These are phyloP conservation scores for Indicator indicator DNA, from an alignment of 2,113 vertebrate genomes.

Conservation along the genomic window DNA sequence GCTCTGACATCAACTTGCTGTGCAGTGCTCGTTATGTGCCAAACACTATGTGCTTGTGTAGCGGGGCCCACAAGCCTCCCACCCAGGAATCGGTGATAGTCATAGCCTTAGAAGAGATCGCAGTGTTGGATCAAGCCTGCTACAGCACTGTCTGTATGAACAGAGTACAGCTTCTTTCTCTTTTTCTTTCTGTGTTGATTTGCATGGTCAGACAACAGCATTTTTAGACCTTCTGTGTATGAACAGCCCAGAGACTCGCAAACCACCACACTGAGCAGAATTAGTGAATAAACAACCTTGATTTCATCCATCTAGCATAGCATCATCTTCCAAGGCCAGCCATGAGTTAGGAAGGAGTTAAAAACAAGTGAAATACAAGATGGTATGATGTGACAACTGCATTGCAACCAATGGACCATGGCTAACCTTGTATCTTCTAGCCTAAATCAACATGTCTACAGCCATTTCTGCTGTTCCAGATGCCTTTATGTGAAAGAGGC, in stretches of 20 bases:
- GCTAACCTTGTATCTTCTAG: too few species aligned
- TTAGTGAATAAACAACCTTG: too few species aligned
- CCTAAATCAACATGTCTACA: background rate
- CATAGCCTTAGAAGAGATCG: background rate
- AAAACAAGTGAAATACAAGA: background rate
- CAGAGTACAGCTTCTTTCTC: background rate
- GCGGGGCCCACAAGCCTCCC: background rate
- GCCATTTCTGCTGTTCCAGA: background rate
- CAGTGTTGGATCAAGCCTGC: background rate
- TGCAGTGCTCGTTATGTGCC: rapidly evolving
- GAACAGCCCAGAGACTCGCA: background rate
- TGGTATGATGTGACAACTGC: background rate
- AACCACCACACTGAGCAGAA: background rate
- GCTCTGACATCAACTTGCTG: too few species aligned
- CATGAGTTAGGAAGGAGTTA: background rate
- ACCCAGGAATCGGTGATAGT: rapidly evolving
- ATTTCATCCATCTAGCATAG: background rate
- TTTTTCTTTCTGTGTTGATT: background rate
- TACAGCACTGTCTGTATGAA: background rate
- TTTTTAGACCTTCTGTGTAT: background rate
- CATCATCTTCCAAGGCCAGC: background rate
- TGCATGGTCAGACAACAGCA: background rate
- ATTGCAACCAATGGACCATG: too few species aligned
- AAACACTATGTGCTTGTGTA: rapidly evolving
- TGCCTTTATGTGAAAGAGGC: background rate